These are phyloP conservation scores for Plusia festucae DNA, from an alignment of 2,888 invertebrate species.

Conservation along the genomic window DNA sequence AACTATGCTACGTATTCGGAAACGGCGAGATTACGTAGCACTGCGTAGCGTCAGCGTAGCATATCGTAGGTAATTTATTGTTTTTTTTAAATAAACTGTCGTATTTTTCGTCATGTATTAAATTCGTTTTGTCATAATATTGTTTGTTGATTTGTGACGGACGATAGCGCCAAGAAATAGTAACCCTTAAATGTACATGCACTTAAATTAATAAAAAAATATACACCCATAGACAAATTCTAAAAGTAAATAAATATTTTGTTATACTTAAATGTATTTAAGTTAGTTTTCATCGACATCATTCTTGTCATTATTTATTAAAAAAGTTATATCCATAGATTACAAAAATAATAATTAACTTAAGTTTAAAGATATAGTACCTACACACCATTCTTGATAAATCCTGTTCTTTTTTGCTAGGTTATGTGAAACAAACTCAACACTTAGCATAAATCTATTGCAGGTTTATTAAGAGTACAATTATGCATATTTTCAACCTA, in stretches of 20 bases:
- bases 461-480: background rate
- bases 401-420: background rate
- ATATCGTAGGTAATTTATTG: slow-evolving; percentile 44
- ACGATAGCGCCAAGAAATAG: too few species aligned
- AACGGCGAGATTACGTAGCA: slow-evolving; percentile 39
- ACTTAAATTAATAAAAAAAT: too few species aligned
- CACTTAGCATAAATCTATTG: background rate
- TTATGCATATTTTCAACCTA: background rate
- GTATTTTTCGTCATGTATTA: slow-evolving; percentile 1
- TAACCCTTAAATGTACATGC: too few species aligned
- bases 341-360: too few species aligned
- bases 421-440: background rate
- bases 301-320: too few species aligned
- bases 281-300: too few species aligned
- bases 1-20: slow-evolving; percentile 22
- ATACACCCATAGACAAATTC: too few species aligned
- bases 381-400: too few species aligned
- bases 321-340: too few species aligned
- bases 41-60: slow-evolving; percentile 41
- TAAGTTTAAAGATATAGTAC: too few species aligned
- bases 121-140: background rate
- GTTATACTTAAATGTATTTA: too few species aligned
- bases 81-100: slow-evolving; percentile 34
- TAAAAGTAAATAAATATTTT: too few species aligned
- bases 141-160: background rate